Base-by-base conservation (phyloP, 2,797 vertebrate genomes). In the Leucoraja ocellata region DNA sequence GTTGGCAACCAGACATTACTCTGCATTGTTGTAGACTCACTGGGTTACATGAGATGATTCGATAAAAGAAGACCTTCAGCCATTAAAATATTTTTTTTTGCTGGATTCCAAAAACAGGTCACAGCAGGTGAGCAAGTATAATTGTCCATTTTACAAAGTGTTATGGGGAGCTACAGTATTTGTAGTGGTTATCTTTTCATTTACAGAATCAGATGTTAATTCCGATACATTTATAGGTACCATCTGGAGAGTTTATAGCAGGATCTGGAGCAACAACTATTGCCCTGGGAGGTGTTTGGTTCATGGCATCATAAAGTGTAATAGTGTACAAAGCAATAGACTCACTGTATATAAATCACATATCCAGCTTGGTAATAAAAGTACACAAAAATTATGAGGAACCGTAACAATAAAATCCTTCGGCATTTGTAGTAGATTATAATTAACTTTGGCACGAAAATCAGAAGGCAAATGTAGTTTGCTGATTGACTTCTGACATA, bases 131-230 rank as follows among this genome's bases (percentile, higher is more conserved):
- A n/a, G 61, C 58, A 86, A 16, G 13, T n/a, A 63, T n/a, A 86
- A 86, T 86, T 28, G 10, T 88, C 83, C 61, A 88, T 65, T 65
- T 88, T 65, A 84, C 25, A 88, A 65, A 32, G 8, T 65, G 63
- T 88, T 88, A 63, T 88, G 28, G 8, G 13, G 63, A 88, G 28
- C 83, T 63, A 54, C 4, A 54, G 46, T 54, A 8, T 1, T 28
- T 32, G 11, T 23, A 10, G 58, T 16, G 0, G 46, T 23, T 88
- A 65, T 65, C 28, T 32, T 65, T n/a, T 88, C 8, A 16, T 65
- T 65, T 65, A 88, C 63, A 65, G n/a, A 61, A 88, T 32, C 58
- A 88, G n/a, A 16, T 88, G n/a, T 65, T 88, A 88, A 21, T 88
- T 88, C 61, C 18, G 28, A 88, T 32, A 63, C 25, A n/a, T 65